phyloP scores from a whole-genome alignment of 2,113 vertebrate species.

The Heptranchias perlo region DNA sequence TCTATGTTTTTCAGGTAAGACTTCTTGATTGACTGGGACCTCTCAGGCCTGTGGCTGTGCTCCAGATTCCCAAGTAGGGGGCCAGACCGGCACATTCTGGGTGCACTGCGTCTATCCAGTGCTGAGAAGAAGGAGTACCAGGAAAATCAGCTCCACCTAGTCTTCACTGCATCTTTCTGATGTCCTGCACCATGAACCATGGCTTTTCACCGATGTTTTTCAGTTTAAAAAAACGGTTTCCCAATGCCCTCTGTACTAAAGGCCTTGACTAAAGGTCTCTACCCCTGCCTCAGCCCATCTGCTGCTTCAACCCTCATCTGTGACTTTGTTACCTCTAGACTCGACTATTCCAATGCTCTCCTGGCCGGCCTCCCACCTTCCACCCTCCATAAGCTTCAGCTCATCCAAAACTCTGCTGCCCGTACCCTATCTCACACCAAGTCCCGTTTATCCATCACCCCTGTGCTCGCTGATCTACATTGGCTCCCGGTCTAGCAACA shows the following conservation, averaged over 20 bases:
- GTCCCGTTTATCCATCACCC: no score
- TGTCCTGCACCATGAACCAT: background rate
- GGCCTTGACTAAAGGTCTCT: background rate
- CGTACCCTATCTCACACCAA: no score
- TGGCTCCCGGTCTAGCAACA: no score
- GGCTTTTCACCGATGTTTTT: background rate
- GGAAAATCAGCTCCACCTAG: background rate
- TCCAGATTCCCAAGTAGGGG: background rate
- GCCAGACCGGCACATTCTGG: background rate
- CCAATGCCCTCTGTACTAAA: background rate
- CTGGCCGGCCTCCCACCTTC: no score
- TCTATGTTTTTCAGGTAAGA: background rate
- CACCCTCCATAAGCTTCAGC: no score
- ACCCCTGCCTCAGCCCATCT: no score
- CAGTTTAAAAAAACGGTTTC: background rate
- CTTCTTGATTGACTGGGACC: background rate
- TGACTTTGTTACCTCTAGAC: no score
- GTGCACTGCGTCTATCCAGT: background rate
- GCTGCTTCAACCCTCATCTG: no score
- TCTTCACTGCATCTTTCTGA: background rate
- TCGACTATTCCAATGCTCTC: no score
- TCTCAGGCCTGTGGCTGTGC: background rate
- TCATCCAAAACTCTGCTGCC: no score
- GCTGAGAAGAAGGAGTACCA: background rate
- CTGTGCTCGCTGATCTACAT: no score